Evolutionary conservation across 2,113 vertebrate genomes (phyloP).

Genomic region (Egretta garzetta): DNA sequence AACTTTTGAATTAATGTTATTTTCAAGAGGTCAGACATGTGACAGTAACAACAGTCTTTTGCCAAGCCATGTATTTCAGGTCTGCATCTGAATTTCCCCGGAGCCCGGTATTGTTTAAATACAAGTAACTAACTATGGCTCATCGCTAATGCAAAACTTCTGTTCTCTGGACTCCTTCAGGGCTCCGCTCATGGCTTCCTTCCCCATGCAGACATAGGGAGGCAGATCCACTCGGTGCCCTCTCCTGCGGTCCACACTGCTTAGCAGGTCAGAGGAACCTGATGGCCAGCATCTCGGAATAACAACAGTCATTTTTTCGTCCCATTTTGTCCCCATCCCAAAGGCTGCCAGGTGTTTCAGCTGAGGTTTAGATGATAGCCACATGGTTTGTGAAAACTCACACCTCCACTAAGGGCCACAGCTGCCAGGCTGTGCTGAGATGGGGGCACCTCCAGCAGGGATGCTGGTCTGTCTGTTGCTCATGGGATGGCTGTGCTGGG

Average conservation of each 20-base stretch:
- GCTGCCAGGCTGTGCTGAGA: background rate
- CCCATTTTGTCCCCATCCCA: background rate
- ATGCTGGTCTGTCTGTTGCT: background rate
- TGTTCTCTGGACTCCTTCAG: background rate
- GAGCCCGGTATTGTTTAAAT: slow-evolving; percentile 4
- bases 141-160: slow-evolving; percentile 27
- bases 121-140: background rate
- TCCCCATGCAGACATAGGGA: background rate
- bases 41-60: slow-evolving; percentile 33
- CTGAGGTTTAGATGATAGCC: background rate
- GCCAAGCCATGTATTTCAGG: slow-evolving; percentile 13
- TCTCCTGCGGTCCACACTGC: background rate
- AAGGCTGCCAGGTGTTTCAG: background rate
- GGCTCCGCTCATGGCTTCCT: background rate
- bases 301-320: background rate
- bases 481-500: background rate
- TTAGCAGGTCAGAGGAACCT: background rate
- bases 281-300: background rate
- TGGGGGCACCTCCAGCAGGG: background rate
- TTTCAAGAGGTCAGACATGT: slow-evolving; percentile 36
- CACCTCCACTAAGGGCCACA: background rate
- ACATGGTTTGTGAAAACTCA: background rate
- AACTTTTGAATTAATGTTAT: slow-evolving; percentile 50
- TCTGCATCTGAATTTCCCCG: slow-evolving; percentile 38
- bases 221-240: background rate